Evolutionary conservation across 2,797 vertebrate genomes (phyloP).

Genomic region (Falco cherrug): DNA sequence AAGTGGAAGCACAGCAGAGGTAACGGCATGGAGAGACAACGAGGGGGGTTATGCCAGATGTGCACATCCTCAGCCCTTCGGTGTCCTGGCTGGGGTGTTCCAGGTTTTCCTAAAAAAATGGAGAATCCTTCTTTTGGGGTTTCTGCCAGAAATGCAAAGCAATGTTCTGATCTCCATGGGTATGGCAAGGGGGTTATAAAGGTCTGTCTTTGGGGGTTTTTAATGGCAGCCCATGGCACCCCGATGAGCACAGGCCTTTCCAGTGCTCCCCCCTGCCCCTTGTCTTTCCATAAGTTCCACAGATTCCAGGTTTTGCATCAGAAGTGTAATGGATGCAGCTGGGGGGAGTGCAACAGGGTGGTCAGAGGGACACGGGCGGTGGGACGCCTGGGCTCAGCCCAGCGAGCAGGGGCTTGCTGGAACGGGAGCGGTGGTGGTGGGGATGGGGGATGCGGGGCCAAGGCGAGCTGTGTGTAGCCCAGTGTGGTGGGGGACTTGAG

Average conservation of each 20-base stretch:
- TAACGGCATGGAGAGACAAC: fast-evolving
- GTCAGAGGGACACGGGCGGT: fast-evolving
- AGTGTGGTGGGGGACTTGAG: fast-evolving
- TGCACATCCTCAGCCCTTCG: fast-evolving
- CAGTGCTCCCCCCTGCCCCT: background rate
- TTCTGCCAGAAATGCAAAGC: background rate
- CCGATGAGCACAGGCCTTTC: fast-evolving
- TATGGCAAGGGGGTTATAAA: background rate
- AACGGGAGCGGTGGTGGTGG: background rate
- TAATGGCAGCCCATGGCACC: background rate
- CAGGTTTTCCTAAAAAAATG: background rate
- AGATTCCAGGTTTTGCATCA: background rate
- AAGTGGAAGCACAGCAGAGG: background rate
- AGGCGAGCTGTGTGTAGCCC: background rate
- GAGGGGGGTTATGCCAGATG: fast-evolving
- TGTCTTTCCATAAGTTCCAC: background rate
- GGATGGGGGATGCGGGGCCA: background rate
- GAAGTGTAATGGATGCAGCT: fast-evolving
- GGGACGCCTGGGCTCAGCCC: background rate
- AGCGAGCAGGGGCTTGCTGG: fast-evolving
- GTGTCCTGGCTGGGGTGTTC: background rate
- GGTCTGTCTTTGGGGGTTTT: background rate
- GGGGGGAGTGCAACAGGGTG: background rate
- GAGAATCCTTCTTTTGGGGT: background rate
- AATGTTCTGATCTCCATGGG: fast-evolving